Base-by-base conservation (phyloP, 2,888 invertebrate genomes). In the Lochmaea capreae region DNA sequence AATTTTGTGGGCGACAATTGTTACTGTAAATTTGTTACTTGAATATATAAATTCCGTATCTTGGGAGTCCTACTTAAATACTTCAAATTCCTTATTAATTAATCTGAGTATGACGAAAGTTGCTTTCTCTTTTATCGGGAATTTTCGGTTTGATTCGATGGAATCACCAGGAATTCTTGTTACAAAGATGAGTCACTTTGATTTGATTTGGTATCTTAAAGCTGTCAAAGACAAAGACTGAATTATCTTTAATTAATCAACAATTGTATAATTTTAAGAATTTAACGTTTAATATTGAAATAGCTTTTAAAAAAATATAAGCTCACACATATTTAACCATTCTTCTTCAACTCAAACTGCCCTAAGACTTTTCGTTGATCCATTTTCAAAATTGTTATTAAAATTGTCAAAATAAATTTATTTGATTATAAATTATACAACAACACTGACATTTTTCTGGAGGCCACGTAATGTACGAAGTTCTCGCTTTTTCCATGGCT, bases 401-500 rank as follows among this genome's bases (percentile, higher is more conserved):
- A 33, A 33, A 33, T 8, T 33, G 33, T 8, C 33, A 33, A 33
- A 33, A 8, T 33, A 33, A 46, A 46, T 46, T 12, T 46, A 12
- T 52, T 52, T 52, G 0, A n/a, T 52, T 8, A 52, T 14, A n/a
- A 52, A 52, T 54, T 54, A 26, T 18, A 42, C n/a, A 39, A 33
- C n/a, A 62, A 61, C 39, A 33, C 5, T 62, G 18, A 18, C 3
- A 3, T 18, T 54, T 54, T 54, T 54, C 16, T 16, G 9, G 54
- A 9, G 3, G 8, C 10, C 54, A 65, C 67, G 68, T 71, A 68
- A 65, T 69, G 69, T 71, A 52, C 67, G 22, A 67, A 65, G 73
- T 80, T 82, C 81, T 80, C 76, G 80, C 78, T 82, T 82, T 81
- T 83, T 82, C 82, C 81, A 81, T 79, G 82, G 80, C 77, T 78